Evolutionary conservation across 1,140 invertebrate genomes (phyloP).

Genomic region (Drosophila lini): DNA sequence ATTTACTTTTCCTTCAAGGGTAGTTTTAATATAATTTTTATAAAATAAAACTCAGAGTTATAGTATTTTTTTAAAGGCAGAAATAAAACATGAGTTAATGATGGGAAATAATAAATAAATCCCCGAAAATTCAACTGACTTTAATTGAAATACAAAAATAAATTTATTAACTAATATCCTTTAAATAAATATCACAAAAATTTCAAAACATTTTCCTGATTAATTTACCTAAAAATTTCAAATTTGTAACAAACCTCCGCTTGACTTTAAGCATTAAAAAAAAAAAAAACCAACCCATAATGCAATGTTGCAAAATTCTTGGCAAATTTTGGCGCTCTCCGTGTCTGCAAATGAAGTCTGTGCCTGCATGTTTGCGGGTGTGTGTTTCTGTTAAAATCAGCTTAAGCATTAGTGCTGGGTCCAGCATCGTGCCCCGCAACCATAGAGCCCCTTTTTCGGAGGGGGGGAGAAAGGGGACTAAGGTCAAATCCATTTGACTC

Average conservation of each 20-base stretch:
- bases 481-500: slow-evolving; percentile 81
- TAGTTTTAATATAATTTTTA: too few species aligned
- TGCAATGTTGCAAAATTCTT: slow-evolving; percentile 18
- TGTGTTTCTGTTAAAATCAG: slow-evolving; percentile 71
- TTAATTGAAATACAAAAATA: too few species aligned
- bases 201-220: neutral
- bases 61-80: too few species aligned
- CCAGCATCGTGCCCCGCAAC: slow-evolving; percentile 32
- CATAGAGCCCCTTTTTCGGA: neutral
- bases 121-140: too few species aligned
- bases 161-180: too few species aligned
- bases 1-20: too few species aligned
- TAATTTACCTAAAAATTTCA: neutral
- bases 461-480: slow-evolving; percentile 52
- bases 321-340: slow-evolving; percentile 22
- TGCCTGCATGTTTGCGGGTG: slow-evolving; percentile 25
- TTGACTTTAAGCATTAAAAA: neutral
- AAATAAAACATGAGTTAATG: too few species aligned
- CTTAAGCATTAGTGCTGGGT: slow-evolving; percentile 78
- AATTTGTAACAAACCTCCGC: neutral
- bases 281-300: slow-evolving; percentile 7
- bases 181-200: too few species aligned
- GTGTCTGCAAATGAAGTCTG: slow-evolving; percentile 72
- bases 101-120: too few species aligned
- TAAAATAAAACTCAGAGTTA: too few species aligned